Evolutionary conservation across 2,113 vertebrate species (phyloP).

Genomic region (Nothocercus nigrocapillus): DNA sequence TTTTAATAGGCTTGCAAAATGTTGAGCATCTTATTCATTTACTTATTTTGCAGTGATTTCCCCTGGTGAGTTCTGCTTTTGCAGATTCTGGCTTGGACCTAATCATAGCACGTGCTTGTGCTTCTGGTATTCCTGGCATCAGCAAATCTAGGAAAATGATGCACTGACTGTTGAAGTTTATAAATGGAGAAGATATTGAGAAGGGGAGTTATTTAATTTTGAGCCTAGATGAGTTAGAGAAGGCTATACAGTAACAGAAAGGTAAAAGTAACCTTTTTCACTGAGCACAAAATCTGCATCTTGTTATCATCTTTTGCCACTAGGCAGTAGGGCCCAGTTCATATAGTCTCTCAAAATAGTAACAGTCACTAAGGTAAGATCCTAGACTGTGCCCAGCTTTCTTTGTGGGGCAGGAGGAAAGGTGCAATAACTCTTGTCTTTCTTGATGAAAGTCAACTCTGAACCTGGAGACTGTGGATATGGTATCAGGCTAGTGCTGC

Average conservation of each 20-base stretch:
- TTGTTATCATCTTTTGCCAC: background rate
- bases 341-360: background rate
- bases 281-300: background rate
- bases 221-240: background rate
- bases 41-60: slow-evolving; percentile 51
- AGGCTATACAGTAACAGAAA: background rate
- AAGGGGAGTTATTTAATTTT: background rate
- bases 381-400: background rate
- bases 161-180: background rate
- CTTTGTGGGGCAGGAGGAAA: background rate
- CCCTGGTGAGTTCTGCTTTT: background rate
- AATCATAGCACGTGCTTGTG: background rate
- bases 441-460: background rate
- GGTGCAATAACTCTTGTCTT: background rate
- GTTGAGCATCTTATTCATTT: slow-evolving; percentile 5
- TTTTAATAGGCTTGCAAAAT: slow-evolving; percentile 41
- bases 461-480: background rate
- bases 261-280: background rate
- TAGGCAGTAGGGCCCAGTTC: background rate
- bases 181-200: background rate
- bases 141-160: background rate
- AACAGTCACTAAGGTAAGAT: background rate
- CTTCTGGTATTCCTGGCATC: background rate
- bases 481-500: background rate
- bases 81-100: slow-evolving; percentile 4